phyloP scores from a whole-genome alignment of 2,113 vertebrate species.

The Engystomops pustulosus region DNA sequence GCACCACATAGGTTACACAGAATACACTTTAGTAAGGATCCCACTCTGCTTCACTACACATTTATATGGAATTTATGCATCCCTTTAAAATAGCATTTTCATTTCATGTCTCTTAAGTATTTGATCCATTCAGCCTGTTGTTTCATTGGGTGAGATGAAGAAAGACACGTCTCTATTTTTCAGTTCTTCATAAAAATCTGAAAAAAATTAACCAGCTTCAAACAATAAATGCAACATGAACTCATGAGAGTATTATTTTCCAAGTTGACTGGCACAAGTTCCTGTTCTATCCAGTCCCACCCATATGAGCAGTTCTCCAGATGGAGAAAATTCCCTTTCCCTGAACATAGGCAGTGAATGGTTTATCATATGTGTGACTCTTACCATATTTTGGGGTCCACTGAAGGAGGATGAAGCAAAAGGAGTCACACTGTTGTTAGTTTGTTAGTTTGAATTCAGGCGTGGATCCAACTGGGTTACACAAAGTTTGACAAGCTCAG shows the following conservation, averaged over 20 bases:
- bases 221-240: background rate
- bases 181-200: background rate
- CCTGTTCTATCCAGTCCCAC: conserved; percentile 4
- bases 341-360: background rate
- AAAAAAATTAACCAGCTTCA: background rate
- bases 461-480: no score
- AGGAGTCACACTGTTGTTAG: no score
- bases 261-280: conserved; percentile 8
- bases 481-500: no score
- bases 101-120: no score
- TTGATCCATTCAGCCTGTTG: background rate
- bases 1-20: no score
- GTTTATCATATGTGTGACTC: background rate
- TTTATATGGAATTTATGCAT: no score
- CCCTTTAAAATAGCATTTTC: no score
- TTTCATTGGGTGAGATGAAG: background rate
- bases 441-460: no score
- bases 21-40: no score
- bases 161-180: background rate
- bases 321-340: background rate
- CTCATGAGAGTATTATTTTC: conserved; percentile 6
- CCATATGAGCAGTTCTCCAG: conserved; percentile 34
- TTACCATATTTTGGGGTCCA: no score
- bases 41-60: no score
- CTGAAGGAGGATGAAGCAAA: no score